Percentiles rank a stretch among this genome's conserved stretches.
Evolutionary conservation across 2,113 vertebrate species (phyloP).

Genomic region (Salvelinus namaycush): DNA sequence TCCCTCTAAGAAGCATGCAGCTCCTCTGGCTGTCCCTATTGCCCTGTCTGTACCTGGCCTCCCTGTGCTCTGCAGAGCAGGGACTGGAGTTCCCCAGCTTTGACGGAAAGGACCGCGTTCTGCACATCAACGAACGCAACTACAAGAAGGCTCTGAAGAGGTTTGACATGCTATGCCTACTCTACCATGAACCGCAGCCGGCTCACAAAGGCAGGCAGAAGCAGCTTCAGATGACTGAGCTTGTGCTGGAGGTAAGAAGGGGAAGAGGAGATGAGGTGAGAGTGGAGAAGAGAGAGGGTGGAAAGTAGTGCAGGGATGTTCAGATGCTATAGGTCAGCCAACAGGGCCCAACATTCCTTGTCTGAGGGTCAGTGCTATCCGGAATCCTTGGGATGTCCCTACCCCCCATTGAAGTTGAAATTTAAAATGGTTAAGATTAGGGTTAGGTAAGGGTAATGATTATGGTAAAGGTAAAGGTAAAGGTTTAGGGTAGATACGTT

Average conservation of each 20-base stretch:
- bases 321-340: neutral
- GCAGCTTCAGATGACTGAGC: conserved; percentile 90
- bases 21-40: conserved; percentile 68
- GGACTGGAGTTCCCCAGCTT: conserved; percentile 95
- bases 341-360: neutral
- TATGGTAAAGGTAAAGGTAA: too few species aligned
- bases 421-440: too few species aligned
- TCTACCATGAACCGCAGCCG: conserved; percentile 84
- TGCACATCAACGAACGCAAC: conserved; percentile 89
- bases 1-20: conserved; percentile 54
- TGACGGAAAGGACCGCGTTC: conserved; percentile 92
- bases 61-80: conserved; percentile 79
- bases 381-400: neutral
- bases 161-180: conserved; percentile 88
- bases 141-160: conserved; percentile 92
- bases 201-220: conserved; percentile 87
- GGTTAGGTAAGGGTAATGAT: too few species aligned
- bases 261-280: neutral
- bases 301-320: neutral
- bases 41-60: conserved; percentile 70
- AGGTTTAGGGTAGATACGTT: too few species aligned
- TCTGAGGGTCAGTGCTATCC: neutral
- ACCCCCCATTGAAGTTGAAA: neutral
- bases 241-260: conserved; percentile 91
- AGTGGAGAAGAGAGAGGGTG: neutral